Evolutionary conservation across 2,888 invertebrate species (phyloP), one percentile per base, ranked within the genome.

Genomic region (Nomada lathburiana): DNA sequence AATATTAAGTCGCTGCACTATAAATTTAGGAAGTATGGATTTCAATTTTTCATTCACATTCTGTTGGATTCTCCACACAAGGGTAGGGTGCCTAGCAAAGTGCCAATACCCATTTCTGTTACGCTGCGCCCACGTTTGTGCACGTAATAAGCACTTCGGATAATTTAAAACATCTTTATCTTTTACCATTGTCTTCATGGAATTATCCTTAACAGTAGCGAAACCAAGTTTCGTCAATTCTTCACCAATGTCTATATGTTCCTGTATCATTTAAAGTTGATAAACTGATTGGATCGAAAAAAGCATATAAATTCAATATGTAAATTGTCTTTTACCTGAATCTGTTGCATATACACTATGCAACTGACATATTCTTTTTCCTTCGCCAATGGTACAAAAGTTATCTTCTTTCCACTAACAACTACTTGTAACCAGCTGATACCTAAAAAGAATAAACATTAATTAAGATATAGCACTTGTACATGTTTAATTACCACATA

Each of bases 381-480:
- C 88, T 93, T 94, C 20, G 86, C 79, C 69, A 95, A 76, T 9
- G 95, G 95, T 84, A 95, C 94, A 65, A 95, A 90, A 50, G 94
- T 95, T 36, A 95, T 93, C 85, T 94, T 86, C 53, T 94, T 94
- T 26, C 94, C 95, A 85, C 92, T 94, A 13, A 95, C 95, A 62
- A 96, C 94, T 92, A 95, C 94, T 89, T 96, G 95, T 83, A 96
- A 90, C 96, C 96, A 96, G 87, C 94, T 95, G 4, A 95, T 93
- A 73, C 95, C 96, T 93, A 64, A 47, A 78, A 63, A 47, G 74
- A 78, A 16, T 16, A 52, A 18, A 53, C 11, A 60, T 59, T 20
- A n/a, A 50, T 65, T 68, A 57, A 65, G 60, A 2, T 23, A 44
- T 26, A 2, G 10, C 44, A 75, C 26, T 47, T 18, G 10, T 16